These are phyloP conservation scores for Poecile atricapillus DNA, from an alignment of 2,113 vertebrate species.

Conservation along the genomic window DNA sequence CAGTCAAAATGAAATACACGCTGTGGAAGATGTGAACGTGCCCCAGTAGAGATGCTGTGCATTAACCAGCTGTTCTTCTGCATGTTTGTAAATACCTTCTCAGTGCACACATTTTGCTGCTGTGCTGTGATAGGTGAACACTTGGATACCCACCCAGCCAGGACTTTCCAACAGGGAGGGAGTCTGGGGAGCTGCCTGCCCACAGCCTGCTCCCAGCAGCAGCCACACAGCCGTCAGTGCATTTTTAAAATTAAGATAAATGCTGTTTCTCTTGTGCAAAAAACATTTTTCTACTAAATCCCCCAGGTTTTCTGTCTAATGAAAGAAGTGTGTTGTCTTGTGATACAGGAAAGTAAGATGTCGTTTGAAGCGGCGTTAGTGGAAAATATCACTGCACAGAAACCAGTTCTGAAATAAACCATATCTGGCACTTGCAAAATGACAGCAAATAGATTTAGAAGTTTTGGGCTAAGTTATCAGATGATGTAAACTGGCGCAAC, in stretches of 20 bases:
- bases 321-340: constrained; percentile 23
- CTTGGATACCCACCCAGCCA: not conserved
- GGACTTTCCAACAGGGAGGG: not conserved
- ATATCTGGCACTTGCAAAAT: constrained; percentile 5
- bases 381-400: constrained; percentile 29
- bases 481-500: constrained; percentile 54
- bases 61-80: not conserved
- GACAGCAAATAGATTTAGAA: constrained; percentile 39
- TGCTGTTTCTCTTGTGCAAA: not conserved
- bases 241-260: not conserved
- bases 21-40: not conserved
- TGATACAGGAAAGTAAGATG: not conserved
- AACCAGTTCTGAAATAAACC: constrained; percentile 27
- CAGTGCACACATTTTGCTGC: not conserved
- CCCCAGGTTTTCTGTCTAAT: not conserved
- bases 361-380: not conserved
- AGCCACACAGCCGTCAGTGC: accelerated
- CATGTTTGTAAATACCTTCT: not conserved
- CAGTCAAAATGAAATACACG: accelerated
- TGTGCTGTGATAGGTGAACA: not conserved
- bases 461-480: constrained; percentile 38
- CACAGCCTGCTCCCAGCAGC: not conserved
- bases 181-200: not conserved
- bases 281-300: not conserved
- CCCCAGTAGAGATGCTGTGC: not conserved